Conservation (phyloP, 2,888 invertebrate genomes). For the Hydrotaea cyrtoneurina region DNA sequence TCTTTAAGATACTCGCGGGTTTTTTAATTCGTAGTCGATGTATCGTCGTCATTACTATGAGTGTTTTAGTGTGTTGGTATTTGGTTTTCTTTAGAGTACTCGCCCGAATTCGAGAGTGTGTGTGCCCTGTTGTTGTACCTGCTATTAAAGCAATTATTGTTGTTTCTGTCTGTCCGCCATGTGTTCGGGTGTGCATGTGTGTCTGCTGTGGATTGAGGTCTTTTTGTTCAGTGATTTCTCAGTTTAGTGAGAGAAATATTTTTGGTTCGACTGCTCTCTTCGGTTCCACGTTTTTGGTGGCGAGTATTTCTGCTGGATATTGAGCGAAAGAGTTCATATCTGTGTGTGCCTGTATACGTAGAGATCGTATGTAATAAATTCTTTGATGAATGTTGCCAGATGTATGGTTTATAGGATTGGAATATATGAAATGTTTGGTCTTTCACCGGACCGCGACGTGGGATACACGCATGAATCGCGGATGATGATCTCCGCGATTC, state of each 20-base stretch:
- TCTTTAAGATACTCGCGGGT: slow-evolving; percentile 65
- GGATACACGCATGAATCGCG: no score
- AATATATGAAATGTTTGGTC: background rate
- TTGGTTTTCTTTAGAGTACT: slow-evolving; percentile 46
- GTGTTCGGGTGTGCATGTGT: slow-evolving; percentile 1
- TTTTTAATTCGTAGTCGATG: slow-evolving; percentile 43
- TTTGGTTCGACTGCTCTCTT: slow-evolving; percentile 50
- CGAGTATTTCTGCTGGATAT: background rate
- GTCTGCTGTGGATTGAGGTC: slow-evolving; percentile 52
- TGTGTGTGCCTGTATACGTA: slow-evolving; percentile 26
- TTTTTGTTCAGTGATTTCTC: slow-evolving; percentile 61
- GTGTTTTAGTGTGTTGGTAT: slow-evolving; percentile 37
- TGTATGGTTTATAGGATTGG: background rate
- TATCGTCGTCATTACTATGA: background rate
- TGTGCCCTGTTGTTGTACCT: slow-evolving; percentile 50
- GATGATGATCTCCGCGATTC: no score
- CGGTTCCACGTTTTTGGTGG: slow-evolving; percentile 8
- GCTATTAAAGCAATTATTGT: slow-evolving; percentile 60
- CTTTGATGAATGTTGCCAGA: slow-evolving; percentile 16
- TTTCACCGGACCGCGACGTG: no score
- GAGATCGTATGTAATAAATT: slow-evolving; percentile 18
- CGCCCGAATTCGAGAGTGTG: background rate
- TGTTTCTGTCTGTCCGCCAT: slow-evolving; percentile 1
- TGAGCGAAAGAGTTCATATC: background rate
- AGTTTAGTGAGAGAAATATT: slow-evolving; percentile 16